phyloP scores from a whole-genome alignment of 1,140 invertebrate species.

The Drosophila neocordata region DNA sequence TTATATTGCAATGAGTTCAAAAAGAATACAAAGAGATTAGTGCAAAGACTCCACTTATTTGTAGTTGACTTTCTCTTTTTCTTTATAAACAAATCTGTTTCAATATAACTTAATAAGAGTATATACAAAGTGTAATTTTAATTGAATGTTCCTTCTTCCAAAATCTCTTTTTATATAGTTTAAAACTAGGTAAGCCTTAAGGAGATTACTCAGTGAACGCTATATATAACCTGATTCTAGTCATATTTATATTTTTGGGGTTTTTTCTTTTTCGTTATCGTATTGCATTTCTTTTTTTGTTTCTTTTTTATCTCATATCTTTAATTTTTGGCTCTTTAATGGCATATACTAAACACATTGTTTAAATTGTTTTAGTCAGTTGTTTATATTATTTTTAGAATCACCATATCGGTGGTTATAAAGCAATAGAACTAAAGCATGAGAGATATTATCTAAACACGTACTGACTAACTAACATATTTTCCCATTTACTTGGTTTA shows the following conservation, averaged over 20 bases:
- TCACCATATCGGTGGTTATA: neutral
- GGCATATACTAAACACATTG: neutral
- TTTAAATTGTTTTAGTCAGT: neutral
- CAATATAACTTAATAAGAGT: too few relatives aligned
- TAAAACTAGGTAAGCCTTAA: too few relatives aligned
- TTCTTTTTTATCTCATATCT: neutral
- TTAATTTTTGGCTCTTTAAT: neutral
- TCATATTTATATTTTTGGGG: neutral
- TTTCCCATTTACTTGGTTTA: neutral
- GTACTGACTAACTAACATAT: neutral
- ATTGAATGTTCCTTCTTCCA: too few relatives aligned
- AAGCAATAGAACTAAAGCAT: neutral
- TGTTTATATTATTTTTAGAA: neutral
- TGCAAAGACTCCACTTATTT: too few relatives aligned
- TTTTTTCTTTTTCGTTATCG: neutral
- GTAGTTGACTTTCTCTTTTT: too few relatives aligned
- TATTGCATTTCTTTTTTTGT: neutral
- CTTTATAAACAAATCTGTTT: too few relatives aligned
- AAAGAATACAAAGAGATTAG: too few relatives aligned
- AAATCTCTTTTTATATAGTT: too few relatives aligned
- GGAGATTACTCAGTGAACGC: too few relatives aligned
- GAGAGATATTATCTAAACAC: neutral
- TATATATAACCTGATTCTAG: too few relatives aligned
- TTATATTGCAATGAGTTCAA: too few relatives aligned
- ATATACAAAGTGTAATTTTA: too few relatives aligned